Conservation (phyloP, 2,888 invertebrate species). For the Dryocosmus kuriphilus region DNA sequence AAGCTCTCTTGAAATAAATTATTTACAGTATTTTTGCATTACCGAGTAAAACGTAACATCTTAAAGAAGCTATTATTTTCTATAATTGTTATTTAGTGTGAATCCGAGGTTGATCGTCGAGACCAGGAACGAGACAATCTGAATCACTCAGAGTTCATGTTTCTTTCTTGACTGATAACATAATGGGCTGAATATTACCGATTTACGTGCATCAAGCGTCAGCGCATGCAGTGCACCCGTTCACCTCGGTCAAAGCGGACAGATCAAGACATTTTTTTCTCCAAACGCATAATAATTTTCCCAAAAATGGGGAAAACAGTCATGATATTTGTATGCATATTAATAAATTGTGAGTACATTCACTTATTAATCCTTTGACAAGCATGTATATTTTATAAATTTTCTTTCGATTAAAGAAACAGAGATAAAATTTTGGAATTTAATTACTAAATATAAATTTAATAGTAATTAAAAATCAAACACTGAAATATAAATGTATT, state of each 20-base stretch:
- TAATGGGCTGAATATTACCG: background rate
- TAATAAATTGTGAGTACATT: background rate
- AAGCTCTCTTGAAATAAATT: no score
- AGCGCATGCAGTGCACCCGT: background rate
- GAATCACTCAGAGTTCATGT: conserved; percentile 3
- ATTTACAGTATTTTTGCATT: no score
- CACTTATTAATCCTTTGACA: background rate
- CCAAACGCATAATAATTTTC: background rate
- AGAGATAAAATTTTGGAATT: no score
- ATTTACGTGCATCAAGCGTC: background rate
- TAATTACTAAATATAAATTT: no score
- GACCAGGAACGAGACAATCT: background rate
- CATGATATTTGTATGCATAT: background rate
- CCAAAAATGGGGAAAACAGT: background rate
- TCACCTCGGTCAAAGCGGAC: background rate
- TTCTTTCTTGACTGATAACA: background rate
- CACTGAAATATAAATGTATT: background rate
- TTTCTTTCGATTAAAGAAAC: background rate
- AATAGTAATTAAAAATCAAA: background rate
- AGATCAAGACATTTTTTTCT: background rate
- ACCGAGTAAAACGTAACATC: no score
- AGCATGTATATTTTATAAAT: background rate
- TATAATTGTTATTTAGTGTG: background rate
- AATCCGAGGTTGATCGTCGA: no score
- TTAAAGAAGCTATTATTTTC: background rate